Percentiles rank a stretch among this genome's conserved stretches.
These are phyloP conservation scores for Petrocephalus zakoni DNA, from an alignment of 2,113 vertebrate species.

Conservation along the genomic window DNA sequence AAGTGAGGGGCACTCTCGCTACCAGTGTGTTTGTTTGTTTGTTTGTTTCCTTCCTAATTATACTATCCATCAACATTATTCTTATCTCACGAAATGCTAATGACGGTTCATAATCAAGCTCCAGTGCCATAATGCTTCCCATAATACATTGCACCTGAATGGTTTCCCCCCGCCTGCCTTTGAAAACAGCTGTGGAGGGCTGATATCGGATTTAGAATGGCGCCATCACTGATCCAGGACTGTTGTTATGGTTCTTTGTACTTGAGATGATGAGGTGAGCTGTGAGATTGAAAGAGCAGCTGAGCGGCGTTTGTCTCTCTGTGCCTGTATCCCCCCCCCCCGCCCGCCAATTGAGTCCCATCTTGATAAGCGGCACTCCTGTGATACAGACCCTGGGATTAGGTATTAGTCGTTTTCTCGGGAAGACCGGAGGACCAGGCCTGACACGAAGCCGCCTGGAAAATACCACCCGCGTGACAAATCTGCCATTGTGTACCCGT, in stretches of 20 bases:
- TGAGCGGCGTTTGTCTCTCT: neutral
- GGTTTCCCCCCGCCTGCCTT: neutral
- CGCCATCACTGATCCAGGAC: neutral
- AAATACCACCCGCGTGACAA: neutral
- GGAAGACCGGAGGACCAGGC: neutral
- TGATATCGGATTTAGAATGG: neutral
- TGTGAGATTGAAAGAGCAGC: neutral
- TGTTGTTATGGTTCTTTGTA: neutral
- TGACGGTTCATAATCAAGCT: constrained; percentile 10
- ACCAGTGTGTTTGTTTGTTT: constrained; percentile 6
- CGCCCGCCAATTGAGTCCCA: neutral
- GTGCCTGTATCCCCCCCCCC: neutral
- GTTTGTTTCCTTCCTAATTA: constrained; percentile 8
- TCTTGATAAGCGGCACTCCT: neutral
- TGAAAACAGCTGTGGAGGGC: neutral
- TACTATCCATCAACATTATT: neutral
- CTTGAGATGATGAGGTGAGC: neutral
- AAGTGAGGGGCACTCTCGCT: neutral
- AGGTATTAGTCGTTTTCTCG: neutral
- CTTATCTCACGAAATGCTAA: constrained; percentile 4
- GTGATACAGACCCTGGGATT: neutral
- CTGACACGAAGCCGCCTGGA: neutral
- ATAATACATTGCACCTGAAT: constrained; percentile 14
- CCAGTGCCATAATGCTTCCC: neutral
- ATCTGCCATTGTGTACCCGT: neutral